phyloP scores from a whole-genome alignment of 2,113 vertebrate species.

The Barnardius zonarius region DNA sequence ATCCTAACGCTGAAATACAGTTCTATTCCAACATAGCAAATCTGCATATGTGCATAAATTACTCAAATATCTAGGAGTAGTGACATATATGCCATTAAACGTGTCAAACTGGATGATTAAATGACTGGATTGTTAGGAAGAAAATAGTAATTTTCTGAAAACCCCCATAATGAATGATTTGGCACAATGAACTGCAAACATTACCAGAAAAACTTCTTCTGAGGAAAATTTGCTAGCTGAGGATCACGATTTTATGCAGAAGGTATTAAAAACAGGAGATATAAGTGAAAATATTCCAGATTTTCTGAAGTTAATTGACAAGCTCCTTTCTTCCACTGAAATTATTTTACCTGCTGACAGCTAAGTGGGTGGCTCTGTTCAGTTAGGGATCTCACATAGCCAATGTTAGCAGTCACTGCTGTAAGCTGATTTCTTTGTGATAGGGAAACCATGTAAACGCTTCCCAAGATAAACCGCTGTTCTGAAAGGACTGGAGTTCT shows the following conservation, averaged over 20 bases:
- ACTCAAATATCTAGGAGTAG: neutral
- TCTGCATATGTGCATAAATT: constrained; percentile 55
- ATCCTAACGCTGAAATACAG: neutral
- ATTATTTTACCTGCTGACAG: constrained; percentile 15
- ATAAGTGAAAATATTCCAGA: neutral
- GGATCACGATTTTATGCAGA: neutral
- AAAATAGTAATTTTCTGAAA: constrained; percentile 57
- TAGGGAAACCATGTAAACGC: neutral
- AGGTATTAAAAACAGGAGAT: neutral
- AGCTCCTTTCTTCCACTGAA: neutral
- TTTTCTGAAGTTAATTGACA: neutral
- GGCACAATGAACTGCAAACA: constrained; percentile 29
- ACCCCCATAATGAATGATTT: constrained; percentile 10
- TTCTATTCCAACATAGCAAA: neutral
- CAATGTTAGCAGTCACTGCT: neutral
- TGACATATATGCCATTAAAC: constrained; percentile 44
- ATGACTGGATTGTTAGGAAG: constrained; percentile 27
- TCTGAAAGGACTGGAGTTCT: neutral
- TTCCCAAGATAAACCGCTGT: neutral
- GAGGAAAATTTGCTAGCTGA: neutral
- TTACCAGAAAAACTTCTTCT: neutral
- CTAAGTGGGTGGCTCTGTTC: neutral
- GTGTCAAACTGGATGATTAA: constrained; percentile 53
- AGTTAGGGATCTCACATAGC: neutral
- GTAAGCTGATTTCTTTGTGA: neutral